Evolutionary conservation across 2,888 invertebrate genomes (phyloP).

Genomic region (Cynaeus angustus): DNA sequence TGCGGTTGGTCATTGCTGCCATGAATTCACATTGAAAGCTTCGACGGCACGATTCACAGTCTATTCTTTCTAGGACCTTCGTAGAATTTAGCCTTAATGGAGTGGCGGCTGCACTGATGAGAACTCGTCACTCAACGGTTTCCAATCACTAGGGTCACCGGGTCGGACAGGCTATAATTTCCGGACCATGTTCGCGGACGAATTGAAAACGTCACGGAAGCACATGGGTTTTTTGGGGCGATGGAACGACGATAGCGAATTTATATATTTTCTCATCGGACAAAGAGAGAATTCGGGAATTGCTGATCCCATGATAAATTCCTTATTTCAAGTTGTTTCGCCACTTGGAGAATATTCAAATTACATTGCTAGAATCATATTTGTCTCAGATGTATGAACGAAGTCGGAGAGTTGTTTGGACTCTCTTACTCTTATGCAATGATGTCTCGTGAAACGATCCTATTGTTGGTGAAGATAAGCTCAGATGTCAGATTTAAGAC

Average conservation of each 20-base stretch:
- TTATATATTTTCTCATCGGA: not conserved
- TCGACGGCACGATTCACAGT: constrained; percentile 8
- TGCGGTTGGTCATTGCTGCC: constrained; percentile 39
- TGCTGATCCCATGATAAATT: too few species aligned
- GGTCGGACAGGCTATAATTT: constrained; percentile 47
- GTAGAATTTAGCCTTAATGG: constrained; percentile 40
- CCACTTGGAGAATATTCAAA: too few species aligned
- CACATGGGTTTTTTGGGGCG: constrained; percentile 20
- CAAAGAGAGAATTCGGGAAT: not conserved
- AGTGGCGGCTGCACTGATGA: constrained; percentile 40
- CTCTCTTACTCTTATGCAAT: too few species aligned
- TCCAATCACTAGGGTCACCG: constrained; percentile 46
- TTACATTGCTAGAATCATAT: too few species aligned
- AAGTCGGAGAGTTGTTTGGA: too few species aligned
- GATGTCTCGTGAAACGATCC: too few species aligned
- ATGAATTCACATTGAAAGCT: constrained; percentile 39
- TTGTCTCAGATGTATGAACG: too few species aligned
- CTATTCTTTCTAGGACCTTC: constrained; percentile 35
- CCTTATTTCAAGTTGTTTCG: too few species aligned
- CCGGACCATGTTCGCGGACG: constrained; percentile 37
- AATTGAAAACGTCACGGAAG: constrained; percentile 50
- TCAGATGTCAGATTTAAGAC: too few species aligned
- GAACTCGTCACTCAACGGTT: constrained; percentile 47
- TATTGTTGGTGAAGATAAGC: too few species aligned
- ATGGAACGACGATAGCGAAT: constrained; percentile 18